phyloP scores from a whole-genome alignment of 2,113 vertebrate genomes.

The Rafetus swinhoei region DNA sequence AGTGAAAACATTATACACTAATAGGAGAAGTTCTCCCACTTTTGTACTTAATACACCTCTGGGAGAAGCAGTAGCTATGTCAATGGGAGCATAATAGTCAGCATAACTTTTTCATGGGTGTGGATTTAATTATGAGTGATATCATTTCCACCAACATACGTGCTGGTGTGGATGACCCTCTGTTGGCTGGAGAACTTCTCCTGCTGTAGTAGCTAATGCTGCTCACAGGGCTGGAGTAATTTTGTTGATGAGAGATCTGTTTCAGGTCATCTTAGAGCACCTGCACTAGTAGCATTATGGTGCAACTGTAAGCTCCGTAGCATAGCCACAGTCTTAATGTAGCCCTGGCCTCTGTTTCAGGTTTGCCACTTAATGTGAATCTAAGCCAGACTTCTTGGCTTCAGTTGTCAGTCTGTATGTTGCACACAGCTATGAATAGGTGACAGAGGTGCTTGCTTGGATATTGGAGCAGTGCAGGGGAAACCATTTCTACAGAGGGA shows the following conservation, averaged over 20 bases:
- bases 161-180: too few relatives aligned
- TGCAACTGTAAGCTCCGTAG: neutral
- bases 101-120: too few relatives aligned
- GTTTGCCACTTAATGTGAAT: conserved; percentile 54
- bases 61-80: too few relatives aligned
- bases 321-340: neutral
- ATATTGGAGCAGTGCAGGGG: conserved; percentile 34
- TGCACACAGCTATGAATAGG: conserved; percentile 48
- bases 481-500: conserved; percentile 44
- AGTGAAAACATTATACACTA: too few relatives aligned
- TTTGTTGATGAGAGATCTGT: too few relatives aligned
- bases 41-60: too few relatives aligned
- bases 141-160: too few relatives aligned
- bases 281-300: too few relatives aligned
- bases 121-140: too few relatives aligned
- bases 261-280: neutral
- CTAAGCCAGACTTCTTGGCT: conserved; percentile 64
- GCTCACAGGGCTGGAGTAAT: too few relatives aligned
- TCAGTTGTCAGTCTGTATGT: conserved; percentile 47
- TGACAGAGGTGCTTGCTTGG: conserved; percentile 31
- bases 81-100: too few relatives aligned
- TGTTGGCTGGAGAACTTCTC: neutral
- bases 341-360: neutral
- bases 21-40: too few relatives aligned
- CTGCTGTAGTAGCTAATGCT: neutral